A percentile compares a stretch with the other conserved stretches of the same genome.
These are phyloP conservation scores for Miniopterus natalensis DNA, from an alignment of 2,113 vertebrate species.

Conservation along the genomic window DNA sequence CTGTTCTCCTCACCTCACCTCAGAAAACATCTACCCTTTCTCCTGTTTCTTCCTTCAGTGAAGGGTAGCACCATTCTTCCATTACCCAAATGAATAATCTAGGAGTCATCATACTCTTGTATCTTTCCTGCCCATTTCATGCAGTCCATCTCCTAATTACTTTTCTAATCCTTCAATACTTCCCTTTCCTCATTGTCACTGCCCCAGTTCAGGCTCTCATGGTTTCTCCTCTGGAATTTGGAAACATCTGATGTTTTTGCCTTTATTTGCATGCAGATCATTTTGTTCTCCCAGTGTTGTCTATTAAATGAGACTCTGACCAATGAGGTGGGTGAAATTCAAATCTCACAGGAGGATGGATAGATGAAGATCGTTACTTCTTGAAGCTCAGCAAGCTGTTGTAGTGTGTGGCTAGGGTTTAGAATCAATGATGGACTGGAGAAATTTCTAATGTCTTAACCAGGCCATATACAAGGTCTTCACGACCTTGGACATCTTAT, in stretches of 20 bases:
- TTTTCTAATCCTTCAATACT: not conserved
- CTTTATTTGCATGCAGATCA: constrained; percentile 6
- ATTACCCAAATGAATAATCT: not conserved
- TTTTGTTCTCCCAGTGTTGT: constrained; percentile 22
- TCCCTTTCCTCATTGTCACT: not conserved
- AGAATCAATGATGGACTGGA: not conserved
- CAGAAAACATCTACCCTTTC: not conserved
- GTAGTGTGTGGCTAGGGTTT: not conserved
- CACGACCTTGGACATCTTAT: not conserved
- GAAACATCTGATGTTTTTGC: constrained; percentile 21
- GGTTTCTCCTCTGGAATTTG: not conserved
- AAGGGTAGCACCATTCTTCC: not conserved
- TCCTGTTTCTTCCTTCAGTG: not conserved
- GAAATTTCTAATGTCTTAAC: not conserved
- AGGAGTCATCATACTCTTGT: not conserved
- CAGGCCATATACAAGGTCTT: not conserved
- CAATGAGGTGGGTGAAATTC: not conserved
- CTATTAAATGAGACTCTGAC: not conserved
- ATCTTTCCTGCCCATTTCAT: not conserved
- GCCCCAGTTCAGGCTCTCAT: not conserved
- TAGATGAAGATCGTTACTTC: not conserved
- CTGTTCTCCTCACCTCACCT: not conserved
- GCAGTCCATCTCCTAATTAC: not conserved
- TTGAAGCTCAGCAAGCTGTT: not conserved
- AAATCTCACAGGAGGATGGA: not conserved